phyloP scores from a whole-genome alignment of 1,140 invertebrate species.

The Temnothorax longispinosus region DNA sequence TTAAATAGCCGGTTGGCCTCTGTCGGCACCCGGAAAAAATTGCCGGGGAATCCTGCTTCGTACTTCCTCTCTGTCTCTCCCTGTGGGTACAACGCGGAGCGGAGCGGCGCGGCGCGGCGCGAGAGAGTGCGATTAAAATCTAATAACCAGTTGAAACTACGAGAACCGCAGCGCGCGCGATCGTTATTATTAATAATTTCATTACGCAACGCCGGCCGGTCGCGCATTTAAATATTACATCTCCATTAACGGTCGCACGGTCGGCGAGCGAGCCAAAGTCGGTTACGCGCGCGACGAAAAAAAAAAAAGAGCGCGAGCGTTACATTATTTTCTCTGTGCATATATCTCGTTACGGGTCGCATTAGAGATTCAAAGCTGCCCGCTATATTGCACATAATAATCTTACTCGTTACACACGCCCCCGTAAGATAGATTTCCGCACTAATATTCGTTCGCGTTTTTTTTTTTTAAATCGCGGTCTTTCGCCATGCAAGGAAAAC shows the following conservation, averaged over 20 bases:
- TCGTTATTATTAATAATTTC: conserved; percentile 63
- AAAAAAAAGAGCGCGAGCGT: conserved; percentile 16
- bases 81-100: neutral
- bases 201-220: conserved; percentile 57
- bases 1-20: conserved; percentile 61
- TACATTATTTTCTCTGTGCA: conserved; percentile 33
- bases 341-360: conserved; percentile 42
- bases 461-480: conserved; percentile 21
- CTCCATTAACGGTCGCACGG: conserved; percentile 59
- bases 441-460: conserved; percentile 41
- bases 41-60: conserved; percentile 37
- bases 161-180: conserved; percentile 59
- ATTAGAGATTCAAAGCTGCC: conserved; percentile 47
- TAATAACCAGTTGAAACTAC: conserved; percentile 62
- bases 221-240: conserved; percentile 61
- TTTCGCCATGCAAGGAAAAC: conserved; percentile 5
- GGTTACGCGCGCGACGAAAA: conserved; percentile 40
- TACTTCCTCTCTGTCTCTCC: neutral
- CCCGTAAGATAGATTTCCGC: conserved; percentile 31
- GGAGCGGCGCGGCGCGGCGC: neutral
- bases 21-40: conserved; percentile 39
- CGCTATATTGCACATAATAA: conserved; percentile 52
- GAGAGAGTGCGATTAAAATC: conserved; percentile 57
- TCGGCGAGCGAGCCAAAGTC: conserved; percentile 56
- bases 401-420: conserved; percentile 32